A percentile compares a stretch with the other conserved stretches of the same genome.
phyloP scores from a whole-genome alignment of 2,888 invertebrate species.

The Epistrophe eligans region DNA sequence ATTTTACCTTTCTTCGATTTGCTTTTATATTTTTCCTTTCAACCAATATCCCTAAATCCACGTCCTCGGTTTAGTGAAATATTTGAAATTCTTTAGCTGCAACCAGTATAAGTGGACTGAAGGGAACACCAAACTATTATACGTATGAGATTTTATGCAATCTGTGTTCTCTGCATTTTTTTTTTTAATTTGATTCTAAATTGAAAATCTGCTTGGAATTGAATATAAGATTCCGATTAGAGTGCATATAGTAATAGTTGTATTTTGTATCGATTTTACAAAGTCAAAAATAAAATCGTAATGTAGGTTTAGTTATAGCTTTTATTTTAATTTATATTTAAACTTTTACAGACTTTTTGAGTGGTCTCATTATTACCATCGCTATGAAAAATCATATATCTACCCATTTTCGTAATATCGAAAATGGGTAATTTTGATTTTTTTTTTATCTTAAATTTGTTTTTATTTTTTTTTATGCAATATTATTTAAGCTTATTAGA shows the following conservation, averaged over 20 bases:
- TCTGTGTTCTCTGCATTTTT: neutral
- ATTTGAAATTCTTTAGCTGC: slow-evolving; percentile 37
- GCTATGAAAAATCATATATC: no score
- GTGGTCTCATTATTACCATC: no score
- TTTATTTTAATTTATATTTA: no score
- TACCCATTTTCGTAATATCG: no score
- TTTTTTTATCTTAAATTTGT: no score
- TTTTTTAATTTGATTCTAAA: neutral
- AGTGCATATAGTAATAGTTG: neutral
- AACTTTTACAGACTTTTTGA: no score
- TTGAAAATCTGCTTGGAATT: slow-evolving; percentile 35
- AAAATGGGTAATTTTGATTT: no score
- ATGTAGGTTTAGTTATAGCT: no score
- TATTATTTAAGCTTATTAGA: no score
- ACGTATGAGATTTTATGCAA: slow-evolving; percentile 36
- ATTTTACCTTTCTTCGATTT: neutral
- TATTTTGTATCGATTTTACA: neutral
- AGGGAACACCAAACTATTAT: neutral
- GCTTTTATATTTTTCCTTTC: neutral
- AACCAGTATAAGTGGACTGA: neutral
- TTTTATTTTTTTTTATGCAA: no score
- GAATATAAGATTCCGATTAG: slow-evolving; percentile 24
- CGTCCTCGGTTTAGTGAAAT: neutral
- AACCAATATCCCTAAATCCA: slow-evolving; percentile 5
- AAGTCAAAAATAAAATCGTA: neutral